These are phyloP conservation scores for Pimephales promelas DNA, from an alignment of 2,113 vertebrate species.

Conservation along the genomic window DNA sequence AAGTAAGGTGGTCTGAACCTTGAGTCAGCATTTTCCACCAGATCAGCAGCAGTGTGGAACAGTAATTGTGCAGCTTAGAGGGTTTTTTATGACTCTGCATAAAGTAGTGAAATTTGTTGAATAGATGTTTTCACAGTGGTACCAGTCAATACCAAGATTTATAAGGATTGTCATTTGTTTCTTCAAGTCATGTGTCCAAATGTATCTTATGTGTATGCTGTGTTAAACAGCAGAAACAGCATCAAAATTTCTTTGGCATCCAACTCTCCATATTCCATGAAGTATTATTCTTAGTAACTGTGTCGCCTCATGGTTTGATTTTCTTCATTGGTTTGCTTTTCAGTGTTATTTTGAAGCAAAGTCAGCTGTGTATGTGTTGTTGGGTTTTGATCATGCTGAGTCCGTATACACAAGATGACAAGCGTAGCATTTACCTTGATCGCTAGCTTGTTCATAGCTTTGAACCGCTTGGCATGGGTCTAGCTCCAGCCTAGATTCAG, in stretches of 20 bases:
- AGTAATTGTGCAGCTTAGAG: constrained; percentile 11
- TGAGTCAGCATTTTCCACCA: constrained; percentile 37
- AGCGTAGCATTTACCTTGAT: constrained; percentile 76
- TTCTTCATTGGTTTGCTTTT: constrained; percentile 22
- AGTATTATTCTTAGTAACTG: constrained; percentile 38
- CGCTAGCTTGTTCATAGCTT: constrained; percentile 70
- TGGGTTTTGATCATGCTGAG: constrained; percentile 36
- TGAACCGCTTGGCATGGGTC: constrained; percentile 71
- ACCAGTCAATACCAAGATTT: background rate
- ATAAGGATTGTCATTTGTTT: background rate
- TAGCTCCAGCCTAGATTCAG: constrained; percentile 62
- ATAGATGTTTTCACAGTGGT: constrained; percentile 10
- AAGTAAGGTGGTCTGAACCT: constrained; percentile 8
- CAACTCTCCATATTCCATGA: background rate
- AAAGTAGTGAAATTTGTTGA: background rate
- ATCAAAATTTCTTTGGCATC: background rate
- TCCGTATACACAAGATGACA: constrained; percentile 69
- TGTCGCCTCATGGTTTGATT: background rate
- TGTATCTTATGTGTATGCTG: background rate
- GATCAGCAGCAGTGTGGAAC: background rate
- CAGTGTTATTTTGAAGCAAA: constrained; percentile 27
- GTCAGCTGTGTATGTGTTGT: constrained; percentile 54
- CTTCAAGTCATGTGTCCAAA: background rate
- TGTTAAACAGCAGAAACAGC: background rate
- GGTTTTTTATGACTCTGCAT: constrained; percentile 11